Evolutionary conservation across 2,888 invertebrate species (phyloP).

Genomic region (Meiosimyza platycephala): DNA sequence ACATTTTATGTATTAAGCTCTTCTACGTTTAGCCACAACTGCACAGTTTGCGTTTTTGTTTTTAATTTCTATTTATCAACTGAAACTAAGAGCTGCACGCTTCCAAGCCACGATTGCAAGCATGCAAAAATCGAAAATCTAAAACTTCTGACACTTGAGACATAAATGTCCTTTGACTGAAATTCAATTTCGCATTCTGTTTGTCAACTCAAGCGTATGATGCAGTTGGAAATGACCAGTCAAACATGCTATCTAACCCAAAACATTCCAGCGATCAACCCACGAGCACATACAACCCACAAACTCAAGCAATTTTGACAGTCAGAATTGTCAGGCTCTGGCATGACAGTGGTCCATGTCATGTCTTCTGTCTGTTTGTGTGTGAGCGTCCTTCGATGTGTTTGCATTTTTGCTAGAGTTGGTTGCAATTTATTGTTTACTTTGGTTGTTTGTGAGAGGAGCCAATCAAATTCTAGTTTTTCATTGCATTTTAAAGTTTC

Average conservation of each 20-base stretch:
- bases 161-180: too few relatives aligned
- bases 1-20: too few relatives aligned
- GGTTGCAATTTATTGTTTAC: conserved; percentile 16
- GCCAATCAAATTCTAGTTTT: conserved; percentile 52
- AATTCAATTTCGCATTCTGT: conserved; percentile 12
- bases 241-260: conserved; percentile 2
- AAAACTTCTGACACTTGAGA: too few relatives aligned
- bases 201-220: background rate
- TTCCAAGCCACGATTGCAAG: too few relatives aligned
- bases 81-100: too few relatives aligned
- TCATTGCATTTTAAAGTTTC: conserved; percentile 7
- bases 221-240: conserved; percentile 10
- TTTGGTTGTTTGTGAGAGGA: conserved; percentile 47
- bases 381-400: conserved; percentile 46
- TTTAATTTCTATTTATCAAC: too few relatives aligned
- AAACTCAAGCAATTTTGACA: conserved; percentile 5
- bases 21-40: too few relatives aligned
- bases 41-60: too few relatives aligned
- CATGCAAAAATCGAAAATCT: too few relatives aligned
- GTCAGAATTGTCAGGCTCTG: conserved; percentile 18
- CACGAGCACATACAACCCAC: background rate
- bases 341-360: conserved; percentile 21
- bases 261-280: background rate
- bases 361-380: conserved; percentile 31
- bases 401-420: conserved; percentile 46